phyloP scores from a whole-genome alignment of 92 coral and sea anemone genomes.

The Actinernus sp. region DNA sequence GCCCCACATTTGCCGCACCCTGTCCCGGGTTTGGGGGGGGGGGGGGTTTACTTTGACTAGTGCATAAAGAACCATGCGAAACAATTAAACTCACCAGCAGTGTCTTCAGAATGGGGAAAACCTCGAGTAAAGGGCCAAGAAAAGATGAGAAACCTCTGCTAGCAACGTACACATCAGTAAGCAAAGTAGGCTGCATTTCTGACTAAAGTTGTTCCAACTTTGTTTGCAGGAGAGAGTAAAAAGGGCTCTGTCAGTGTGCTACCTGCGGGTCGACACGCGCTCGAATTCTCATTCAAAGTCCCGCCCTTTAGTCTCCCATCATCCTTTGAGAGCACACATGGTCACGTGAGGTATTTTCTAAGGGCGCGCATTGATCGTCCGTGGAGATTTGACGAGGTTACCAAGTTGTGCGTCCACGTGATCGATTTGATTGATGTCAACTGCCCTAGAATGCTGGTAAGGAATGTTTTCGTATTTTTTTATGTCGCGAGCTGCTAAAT shows the following conservation, averaged over 20 bases:
- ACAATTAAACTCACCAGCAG: no score
- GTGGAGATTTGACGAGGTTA: conserved; percentile 87
- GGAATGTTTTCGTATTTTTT: no score
- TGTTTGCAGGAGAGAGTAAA: conserved; percentile 54
- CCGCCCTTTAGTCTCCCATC: conserved; percentile 93
- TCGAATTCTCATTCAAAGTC: conserved; percentile 80
- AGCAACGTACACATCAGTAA: no score
- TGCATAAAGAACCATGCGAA: no score
- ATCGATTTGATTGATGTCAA: conserved; percentile 84
- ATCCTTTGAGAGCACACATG: conserved; percentile 89
- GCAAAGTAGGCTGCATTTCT: background rate
- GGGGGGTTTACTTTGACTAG: no score
- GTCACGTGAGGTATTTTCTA: conserved; percentile 81
- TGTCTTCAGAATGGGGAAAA: no score
- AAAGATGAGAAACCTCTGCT: no score
- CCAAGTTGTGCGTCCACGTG: conserved; percentile 65
- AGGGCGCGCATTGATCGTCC: conserved; percentile 83
- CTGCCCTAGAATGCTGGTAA: conserved; percentile 85
- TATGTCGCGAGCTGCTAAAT: no score
- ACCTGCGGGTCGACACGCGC: conserved; percentile 71
- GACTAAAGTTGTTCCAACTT: background rate
- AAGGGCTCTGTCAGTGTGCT: conserved; percentile 39
- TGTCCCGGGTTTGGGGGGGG: no score
- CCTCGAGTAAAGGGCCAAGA: no score
- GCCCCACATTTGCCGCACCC: no score